Evolutionary conservation across 2,888 invertebrate species (phyloP).

Genomic region (Phytoseiulus persimilis): DNA sequence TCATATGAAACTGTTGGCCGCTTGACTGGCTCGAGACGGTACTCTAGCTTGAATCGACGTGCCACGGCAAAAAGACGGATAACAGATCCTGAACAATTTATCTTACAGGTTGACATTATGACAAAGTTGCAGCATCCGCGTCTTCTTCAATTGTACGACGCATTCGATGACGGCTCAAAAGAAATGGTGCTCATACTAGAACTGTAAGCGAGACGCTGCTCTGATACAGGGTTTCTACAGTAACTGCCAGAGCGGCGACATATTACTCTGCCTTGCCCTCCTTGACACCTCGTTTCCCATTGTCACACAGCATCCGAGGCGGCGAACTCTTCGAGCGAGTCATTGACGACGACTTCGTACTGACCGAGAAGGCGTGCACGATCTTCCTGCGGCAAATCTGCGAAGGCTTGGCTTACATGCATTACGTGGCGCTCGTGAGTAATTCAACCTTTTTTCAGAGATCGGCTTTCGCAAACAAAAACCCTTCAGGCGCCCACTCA

Average conservation of each 20-base stretch:
- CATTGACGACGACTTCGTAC: slow-evolving; percentile 79
- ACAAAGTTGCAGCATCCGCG: slow-evolving; percentile 72
- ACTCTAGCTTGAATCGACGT: too few species aligned
- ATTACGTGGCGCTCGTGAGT: slow-evolving; percentile 55
- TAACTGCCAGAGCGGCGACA: background rate
- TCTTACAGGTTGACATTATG: slow-evolving; percentile 64
- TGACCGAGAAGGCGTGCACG: slow-evolving; percentile 73
- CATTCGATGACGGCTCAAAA: slow-evolving; percentile 62
- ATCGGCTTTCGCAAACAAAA: slow-evolving; percentile 49
- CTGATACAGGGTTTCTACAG: background rate
- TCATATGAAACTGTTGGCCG: background rate
- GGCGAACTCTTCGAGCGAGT: slow-evolving; percentile 89
- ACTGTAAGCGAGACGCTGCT: slow-evolving; percentile 62
- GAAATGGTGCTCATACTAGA: slow-evolving; percentile 81
- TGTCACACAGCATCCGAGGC: slow-evolving; percentile 65
- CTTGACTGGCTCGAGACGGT: background rate
- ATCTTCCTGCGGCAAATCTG: slow-evolving; percentile 82
- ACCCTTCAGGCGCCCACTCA: slow-evolving; percentile 11
- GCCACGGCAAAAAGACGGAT: too few species aligned
- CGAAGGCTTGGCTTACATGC: slow-evolving; percentile 82
- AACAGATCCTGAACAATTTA: background rate
- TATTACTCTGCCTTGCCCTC: background rate
- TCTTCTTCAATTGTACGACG: slow-evolving; percentile 70
- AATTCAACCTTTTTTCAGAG: slow-evolving; percentile 74
- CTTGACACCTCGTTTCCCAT: background rate